These are phyloP conservation scores for Bradypodion pumilum DNA, from an alignment of 2,797 vertebrate species.

Conservation along the genomic window DNA sequence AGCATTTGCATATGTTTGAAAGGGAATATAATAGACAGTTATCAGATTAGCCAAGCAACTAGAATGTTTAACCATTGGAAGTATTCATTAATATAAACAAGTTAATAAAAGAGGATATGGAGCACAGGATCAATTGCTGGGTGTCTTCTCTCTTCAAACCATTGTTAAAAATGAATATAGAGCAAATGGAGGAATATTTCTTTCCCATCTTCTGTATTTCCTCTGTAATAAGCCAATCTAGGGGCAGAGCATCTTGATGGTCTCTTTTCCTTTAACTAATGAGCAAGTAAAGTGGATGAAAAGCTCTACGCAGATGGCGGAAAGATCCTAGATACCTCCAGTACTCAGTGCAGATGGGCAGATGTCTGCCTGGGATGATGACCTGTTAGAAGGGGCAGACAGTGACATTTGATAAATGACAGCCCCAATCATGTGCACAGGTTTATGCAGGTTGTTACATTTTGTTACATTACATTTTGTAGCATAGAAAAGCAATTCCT, in stretches of 20 bases:
- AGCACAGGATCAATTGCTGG: not conserved
- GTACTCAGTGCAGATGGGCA: not conserved
- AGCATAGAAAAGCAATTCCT: not conserved
- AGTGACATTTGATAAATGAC: constrained; percentile 9
- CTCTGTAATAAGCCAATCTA: not conserved
- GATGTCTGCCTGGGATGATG: not conserved
- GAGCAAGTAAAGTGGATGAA: not conserved
- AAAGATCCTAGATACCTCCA: not conserved
- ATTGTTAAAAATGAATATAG: not conserved
- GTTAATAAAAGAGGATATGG: not conserved
- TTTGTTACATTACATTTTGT: not conserved
- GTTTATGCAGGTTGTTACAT: not conserved
- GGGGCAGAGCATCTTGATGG: not conserved
- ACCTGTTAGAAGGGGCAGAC: not conserved
- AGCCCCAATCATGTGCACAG: not conserved
- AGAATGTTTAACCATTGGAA: not conserved
- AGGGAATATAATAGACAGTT: not conserved
- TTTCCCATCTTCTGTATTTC: constrained; percentile 4
- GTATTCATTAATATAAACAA: not conserved
- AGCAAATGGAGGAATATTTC: not conserved
- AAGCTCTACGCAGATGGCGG: not conserved
- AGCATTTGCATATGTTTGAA: not conserved
- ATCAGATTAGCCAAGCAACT: not conserved
- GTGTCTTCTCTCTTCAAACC: not conserved
- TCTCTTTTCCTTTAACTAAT: not conserved